These are phyloP conservation scores for Agriopis leucophaearia DNA, from an alignment of 2,888 invertebrate genomes.

Conservation along the genomic window DNA sequence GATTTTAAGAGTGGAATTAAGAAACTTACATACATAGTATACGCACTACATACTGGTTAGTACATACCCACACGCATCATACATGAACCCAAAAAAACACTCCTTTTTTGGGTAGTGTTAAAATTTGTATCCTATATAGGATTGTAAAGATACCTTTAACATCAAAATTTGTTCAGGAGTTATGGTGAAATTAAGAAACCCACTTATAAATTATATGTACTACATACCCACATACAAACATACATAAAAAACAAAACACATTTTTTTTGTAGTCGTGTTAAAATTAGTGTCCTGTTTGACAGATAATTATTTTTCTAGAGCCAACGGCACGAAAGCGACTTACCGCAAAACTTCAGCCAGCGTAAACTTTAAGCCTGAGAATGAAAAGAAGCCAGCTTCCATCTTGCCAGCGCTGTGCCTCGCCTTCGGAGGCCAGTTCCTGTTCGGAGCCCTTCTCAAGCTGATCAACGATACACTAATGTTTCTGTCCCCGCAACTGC, in stretches of 20 bases:
- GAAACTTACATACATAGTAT: no score
- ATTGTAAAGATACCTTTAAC: no score
- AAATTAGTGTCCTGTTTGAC: neutral
- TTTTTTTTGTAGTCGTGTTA: neutral
- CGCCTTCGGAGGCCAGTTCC: slow-evolving; percentile 95
- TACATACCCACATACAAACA: no score
- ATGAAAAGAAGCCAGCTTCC: slow-evolving; percentile 91
- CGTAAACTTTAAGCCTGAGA: slow-evolving; percentile 90
- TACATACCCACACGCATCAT: no score
- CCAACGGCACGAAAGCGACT: slow-evolving; percentile 85
- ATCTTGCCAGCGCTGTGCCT: slow-evolving; percentile 93
- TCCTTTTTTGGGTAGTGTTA: no score
- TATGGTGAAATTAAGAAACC: no score
- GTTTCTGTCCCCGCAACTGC: slow-evolving; percentile 96
- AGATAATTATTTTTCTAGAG: slow-evolving; percentile 52
- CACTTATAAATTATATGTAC: no score
- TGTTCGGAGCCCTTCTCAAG: slow-evolving; percentile 95
- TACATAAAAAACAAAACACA: neutral
- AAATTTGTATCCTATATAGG: no score
- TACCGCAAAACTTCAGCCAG: slow-evolving; percentile 90
- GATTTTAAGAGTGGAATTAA: no score
- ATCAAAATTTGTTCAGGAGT: no score
- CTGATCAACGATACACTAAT: slow-evolving; percentile 93
- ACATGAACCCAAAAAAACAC: no score
- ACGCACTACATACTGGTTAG: no score